Conservation (phyloP, 2,888 invertebrate species). For the Palloptera scutellata region DNA sequence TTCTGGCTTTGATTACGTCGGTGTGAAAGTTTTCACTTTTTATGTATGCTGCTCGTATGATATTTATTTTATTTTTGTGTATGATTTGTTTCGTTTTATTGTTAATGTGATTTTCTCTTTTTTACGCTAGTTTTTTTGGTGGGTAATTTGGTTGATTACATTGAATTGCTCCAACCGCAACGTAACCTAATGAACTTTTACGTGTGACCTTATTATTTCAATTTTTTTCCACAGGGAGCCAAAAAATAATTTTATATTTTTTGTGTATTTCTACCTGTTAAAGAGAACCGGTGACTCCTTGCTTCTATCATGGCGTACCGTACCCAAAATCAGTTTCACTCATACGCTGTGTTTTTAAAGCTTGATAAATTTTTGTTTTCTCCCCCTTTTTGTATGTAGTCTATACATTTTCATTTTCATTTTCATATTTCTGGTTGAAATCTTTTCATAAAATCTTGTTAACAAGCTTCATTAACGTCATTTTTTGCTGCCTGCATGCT, state of each 20-base stretch:
- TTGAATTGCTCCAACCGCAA: slow-evolving; percentile 15
- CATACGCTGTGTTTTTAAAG: too few species aligned
- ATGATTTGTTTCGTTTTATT: slow-evolving; percentile 1
- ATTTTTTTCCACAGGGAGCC: too few species aligned
- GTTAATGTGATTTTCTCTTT: too few species aligned
- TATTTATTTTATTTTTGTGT: background rate
- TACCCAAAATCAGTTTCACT: too few species aligned
- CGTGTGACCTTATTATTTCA: too few species aligned
- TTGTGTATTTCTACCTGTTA: too few species aligned
- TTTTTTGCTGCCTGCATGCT: slow-evolving; percentile 10
- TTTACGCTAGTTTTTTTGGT: background rate
- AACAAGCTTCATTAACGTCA: slow-evolving; percentile 41
- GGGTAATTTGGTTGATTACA: slow-evolving; percentile 22
- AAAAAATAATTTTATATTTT: too few species aligned
- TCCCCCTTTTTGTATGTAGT: too few species aligned
- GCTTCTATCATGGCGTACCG: too few species aligned
- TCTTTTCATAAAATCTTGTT: slow-evolving; percentile 34
- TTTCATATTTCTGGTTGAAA: slow-evolving; percentile 5
- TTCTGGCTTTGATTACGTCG: slow-evolving; percentile 7
- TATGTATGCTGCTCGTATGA: background rate
- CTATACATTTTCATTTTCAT: too few species aligned
- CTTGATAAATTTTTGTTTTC: too few species aligned
- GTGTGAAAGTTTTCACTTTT: slow-evolving; percentile 33
- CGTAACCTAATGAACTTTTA: slow-evolving; percentile 22
- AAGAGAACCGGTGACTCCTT: too few species aligned